phyloP scores from a whole-genome alignment of 2,888 invertebrate genomes.

The Acrobasis repandana region DNA sequence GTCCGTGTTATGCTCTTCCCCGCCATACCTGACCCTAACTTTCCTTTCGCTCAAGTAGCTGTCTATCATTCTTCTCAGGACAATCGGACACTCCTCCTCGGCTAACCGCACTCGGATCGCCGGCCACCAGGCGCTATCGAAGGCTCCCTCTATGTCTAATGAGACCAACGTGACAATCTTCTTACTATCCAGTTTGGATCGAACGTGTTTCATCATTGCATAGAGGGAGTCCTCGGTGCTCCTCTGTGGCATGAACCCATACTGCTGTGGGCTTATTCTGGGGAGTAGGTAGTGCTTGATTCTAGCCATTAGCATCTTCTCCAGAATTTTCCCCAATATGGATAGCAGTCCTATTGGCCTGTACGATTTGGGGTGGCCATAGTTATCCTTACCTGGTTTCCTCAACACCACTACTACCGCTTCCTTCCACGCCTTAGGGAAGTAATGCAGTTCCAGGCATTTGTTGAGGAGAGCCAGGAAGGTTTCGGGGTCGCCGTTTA shows the following conservation, averaged over 20 bases:
- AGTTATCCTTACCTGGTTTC: conserved; percentile 5
- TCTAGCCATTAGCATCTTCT: background rate
- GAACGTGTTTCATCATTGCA: conserved; percentile 20
- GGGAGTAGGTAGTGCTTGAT: background rate
- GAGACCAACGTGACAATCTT: too few relatives aligned
- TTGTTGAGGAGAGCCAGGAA: background rate
- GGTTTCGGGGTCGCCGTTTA: background rate
- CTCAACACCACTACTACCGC: background rate
- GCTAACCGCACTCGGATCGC: background rate
- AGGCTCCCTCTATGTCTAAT: too few relatives aligned
- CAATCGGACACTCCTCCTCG: background rate
- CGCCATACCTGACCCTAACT: conserved; percentile 18
- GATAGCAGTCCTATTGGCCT: background rate
- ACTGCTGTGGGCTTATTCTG: background rate
- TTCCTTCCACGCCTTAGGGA: background rate
- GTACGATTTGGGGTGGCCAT: background rate
- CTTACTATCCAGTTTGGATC: conserved; percentile 2
- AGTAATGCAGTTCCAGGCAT: background rate
- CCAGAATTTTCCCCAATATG: background rate
- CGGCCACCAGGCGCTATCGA: too few relatives aligned
- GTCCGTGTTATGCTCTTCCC: background rate
- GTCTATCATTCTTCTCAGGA: background rate
- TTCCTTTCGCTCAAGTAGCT: background rate
- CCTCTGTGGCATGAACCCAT: conserved; percentile 3
- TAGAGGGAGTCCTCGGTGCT: conserved; percentile 23